phyloP scores from a whole-genome alignment of 2,888 invertebrate species.

The Nebria salina region DNA sequence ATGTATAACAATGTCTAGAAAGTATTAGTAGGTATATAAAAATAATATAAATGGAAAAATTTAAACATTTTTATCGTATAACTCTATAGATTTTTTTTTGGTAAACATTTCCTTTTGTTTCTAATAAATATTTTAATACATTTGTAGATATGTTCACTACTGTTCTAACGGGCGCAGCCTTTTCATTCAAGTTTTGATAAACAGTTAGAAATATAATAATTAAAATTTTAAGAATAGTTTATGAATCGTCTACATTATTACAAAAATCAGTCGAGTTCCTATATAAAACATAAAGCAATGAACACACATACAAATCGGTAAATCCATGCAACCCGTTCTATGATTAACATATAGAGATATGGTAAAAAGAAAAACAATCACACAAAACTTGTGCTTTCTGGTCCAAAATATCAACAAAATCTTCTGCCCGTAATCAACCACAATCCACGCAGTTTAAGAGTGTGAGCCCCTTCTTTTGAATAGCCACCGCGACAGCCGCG shows the following conservation, averaged over 20 bases:
- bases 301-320: not conserved
- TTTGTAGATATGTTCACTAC: not conserved
- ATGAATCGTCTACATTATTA: not conserved
- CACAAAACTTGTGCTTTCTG: not conserved
- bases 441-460: slow-evolving; percentile 55
- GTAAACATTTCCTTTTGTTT: no score
- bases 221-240: not conserved
- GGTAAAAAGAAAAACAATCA: not conserved
- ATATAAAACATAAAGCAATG: not conserved
- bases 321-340: not conserved
- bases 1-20: not conserved
- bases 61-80: not conserved
- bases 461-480: slow-evolving; percentile 76
- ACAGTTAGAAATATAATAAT: no score
- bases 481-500: slow-evolving; percentile 78
- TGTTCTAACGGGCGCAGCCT: not conserved
- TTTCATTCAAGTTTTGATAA: no score
- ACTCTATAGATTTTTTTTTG: not conserved
- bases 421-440: slow-evolving; percentile 20
- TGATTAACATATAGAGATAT: not conserved
- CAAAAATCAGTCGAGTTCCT: not conserved
- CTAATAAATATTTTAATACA: not conserved
- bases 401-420: not conserved
- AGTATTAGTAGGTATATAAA: not conserved
- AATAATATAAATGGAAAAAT: not conserved